Conservation (phyloP, 2,888 invertebrate species). For the Carterocephalus palaemon region DNA sequence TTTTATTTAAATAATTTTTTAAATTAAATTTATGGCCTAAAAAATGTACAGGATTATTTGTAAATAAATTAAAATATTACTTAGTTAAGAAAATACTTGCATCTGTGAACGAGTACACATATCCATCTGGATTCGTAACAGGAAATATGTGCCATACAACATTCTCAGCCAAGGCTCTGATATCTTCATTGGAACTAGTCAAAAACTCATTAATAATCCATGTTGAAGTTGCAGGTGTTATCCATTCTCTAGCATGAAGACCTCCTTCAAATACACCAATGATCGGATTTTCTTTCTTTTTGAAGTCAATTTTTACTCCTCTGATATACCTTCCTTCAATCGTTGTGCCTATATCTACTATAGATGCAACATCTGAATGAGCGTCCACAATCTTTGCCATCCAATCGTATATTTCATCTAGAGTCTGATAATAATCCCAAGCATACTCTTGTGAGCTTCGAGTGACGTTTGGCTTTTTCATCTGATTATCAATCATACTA, state of each 20-base stretch:
- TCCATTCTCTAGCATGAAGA: slow-evolving; percentile 89
- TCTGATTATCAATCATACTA: slow-evolving; percentile 50
- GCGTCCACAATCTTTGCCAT: slow-evolving; percentile 65
- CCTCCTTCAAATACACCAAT: slow-evolving; percentile 63
- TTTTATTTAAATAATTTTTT: neutral
- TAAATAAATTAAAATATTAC: no score
- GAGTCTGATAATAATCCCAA: slow-evolving; percentile 78
- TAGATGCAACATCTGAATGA: slow-evolving; percentile 67
- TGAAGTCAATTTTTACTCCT: slow-evolving; percentile 66
- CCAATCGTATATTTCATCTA: slow-evolving; percentile 81
- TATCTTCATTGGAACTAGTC: slow-evolving; percentile 73
- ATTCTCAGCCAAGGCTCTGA: slow-evolving; percentile 78
- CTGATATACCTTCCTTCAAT: slow-evolving; percentile 64
- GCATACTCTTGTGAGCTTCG: slow-evolving; percentile 47
- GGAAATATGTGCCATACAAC: slow-evolving; percentile 89
- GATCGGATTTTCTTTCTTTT: slow-evolving; percentile 35
- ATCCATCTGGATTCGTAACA: slow-evolving; percentile 86
- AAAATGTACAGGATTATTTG: no score
- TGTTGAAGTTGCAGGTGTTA: slow-evolving; percentile 81
- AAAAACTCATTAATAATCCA: slow-evolving; percentile 84
- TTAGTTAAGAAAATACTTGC: slow-evolving; percentile 74
- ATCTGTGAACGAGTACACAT: slow-evolving; percentile 79
- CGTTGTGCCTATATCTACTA: slow-evolving; percentile 56
- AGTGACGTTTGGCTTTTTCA: slow-evolving; percentile 37
- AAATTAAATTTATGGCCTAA: no score